Conservation (phyloP, 1,140 invertebrate genomes). For the Pemphigus obesinymphae region DNA sequence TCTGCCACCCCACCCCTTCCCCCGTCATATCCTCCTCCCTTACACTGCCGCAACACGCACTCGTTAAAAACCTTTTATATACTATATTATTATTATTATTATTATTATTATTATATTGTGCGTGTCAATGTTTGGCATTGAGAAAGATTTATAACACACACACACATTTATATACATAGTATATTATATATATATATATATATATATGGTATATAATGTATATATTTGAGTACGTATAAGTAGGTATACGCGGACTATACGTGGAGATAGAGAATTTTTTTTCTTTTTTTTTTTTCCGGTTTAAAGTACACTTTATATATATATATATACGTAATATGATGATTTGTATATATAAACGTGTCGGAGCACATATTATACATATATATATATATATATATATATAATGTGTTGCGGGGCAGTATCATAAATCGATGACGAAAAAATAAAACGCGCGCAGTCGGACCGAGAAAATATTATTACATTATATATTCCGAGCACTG, state of each 20-base stretch:
- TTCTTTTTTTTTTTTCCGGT: not conserved
- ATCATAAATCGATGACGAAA: no score
- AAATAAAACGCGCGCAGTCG: no score
- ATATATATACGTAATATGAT: no score
- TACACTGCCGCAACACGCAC: no score
- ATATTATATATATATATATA: not conserved
- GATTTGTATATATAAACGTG: no score
- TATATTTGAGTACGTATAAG: no score
- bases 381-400: no score
- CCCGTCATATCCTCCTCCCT: no score
- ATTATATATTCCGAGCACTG: no score
- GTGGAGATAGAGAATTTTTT: not conserved
- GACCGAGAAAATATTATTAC: no score
- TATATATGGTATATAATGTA: not conserved
- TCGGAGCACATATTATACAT: no score
- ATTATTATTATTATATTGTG: not conserved
- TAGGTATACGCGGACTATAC: not conserved
- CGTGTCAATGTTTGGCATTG: conserved; percentile 26
- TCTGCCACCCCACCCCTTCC: not conserved
- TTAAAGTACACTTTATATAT: not conserved
- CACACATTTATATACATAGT: not conserved
- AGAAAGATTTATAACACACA: conserved; percentile 17
- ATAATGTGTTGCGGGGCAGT: no score
- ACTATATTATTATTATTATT: not conserved
- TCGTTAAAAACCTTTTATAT: conserved; percentile 19